Evolutionary conservation across 2,888 invertebrate species (phyloP).

Genomic region (Dryobota labecula): DNA sequence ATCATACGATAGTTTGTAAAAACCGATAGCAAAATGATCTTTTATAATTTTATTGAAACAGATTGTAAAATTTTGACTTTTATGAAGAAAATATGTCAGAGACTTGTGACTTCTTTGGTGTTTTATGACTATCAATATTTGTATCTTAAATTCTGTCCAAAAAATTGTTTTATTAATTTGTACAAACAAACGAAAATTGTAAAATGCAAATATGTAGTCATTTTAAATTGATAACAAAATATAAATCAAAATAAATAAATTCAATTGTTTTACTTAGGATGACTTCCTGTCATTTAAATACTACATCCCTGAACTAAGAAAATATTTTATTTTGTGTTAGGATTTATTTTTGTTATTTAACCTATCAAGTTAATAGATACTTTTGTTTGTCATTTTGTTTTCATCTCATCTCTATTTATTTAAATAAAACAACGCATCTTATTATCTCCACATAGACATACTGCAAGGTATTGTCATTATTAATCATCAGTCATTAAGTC

Average conservation of each 20-base stretch:
- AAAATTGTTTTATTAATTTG: slow-evolving; percentile 13
- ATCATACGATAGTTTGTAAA: slow-evolving; percentile 35
- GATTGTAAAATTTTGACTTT: slow-evolving; percentile 34
- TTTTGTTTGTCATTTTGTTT: slow-evolving; percentile 53
- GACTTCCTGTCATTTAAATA: slow-evolving; percentile 29
- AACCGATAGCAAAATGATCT: slow-evolving; percentile 14
- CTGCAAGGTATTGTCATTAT: slow-evolving; percentile 20
- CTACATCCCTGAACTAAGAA: slow-evolving; percentile 14
- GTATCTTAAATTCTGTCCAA: slow-evolving; percentile 29
- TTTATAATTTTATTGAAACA: slow-evolving; percentile 36
- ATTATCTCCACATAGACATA: slow-evolving; percentile 12
- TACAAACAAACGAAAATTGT: slow-evolving; percentile 35
- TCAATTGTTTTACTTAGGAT: slow-evolving; percentile 41
- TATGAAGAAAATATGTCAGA: slow-evolving; percentile 14
- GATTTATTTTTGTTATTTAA: slow-evolving; percentile 38
- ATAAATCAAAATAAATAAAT: slow-evolving; percentile 24
- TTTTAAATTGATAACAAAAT: slow-evolving; percentile 22
- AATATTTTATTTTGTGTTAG: slow-evolving; percentile 18
- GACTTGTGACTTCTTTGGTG: slow-evolving; percentile 22
- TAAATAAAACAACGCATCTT: slow-evolving; percentile 31
- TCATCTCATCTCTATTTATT: slow-evolving; percentile 54
- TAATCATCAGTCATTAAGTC: slow-evolving; percentile 24
- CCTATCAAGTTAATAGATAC: slow-evolving; percentile 23
- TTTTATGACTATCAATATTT: slow-evolving; percentile 26
- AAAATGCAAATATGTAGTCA: slow-evolving; percentile 16